Evolutionary conservation across 2,888 invertebrate species (phyloP).

Genomic region (Amphipoea oculea): DNA sequence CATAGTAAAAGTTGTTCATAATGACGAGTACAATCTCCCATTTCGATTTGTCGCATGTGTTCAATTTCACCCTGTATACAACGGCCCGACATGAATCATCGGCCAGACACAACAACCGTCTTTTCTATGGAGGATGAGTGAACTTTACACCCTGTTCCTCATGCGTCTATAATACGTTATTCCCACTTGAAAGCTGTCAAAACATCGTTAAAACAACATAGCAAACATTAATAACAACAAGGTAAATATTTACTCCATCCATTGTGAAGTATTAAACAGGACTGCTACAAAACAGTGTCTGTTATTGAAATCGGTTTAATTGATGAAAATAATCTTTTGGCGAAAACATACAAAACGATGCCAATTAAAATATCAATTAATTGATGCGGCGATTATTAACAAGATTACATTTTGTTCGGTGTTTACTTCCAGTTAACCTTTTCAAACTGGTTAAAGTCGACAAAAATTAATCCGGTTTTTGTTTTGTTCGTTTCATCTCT

Average conservation of each 20-base stretch:
- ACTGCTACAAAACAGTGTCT: conserved; percentile 3
- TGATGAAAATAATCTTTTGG: conserved; percentile 7
- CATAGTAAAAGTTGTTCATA: no score
- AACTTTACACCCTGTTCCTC: no score
- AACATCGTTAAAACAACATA: neutral
- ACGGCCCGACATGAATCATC: no score
- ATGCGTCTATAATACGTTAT: neutral
- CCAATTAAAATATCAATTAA: conserved; percentile 48
- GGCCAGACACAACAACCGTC: no score
- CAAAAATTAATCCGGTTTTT: neutral
- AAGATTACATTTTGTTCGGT: conserved; percentile 39
- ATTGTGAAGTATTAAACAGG: conserved; percentile 8
- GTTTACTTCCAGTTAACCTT: conserved; percentile 14
- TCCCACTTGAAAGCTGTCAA: neutral
- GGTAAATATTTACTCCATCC: neutral
- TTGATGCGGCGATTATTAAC: conserved; percentile 15
- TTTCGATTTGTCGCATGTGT: no score
- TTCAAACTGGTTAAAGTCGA: neutral
- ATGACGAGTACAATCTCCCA: no score
- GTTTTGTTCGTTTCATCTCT: neutral
- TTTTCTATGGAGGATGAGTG: no score
- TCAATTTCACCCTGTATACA: no score
- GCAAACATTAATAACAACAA: neutral
- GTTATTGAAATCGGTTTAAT: conserved; percentile 30
- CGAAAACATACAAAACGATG: conserved; percentile 31